Base-by-base conservation (phyloP, 92 coral and sea anemone species). In the Nematostella vectensis region DNA sequence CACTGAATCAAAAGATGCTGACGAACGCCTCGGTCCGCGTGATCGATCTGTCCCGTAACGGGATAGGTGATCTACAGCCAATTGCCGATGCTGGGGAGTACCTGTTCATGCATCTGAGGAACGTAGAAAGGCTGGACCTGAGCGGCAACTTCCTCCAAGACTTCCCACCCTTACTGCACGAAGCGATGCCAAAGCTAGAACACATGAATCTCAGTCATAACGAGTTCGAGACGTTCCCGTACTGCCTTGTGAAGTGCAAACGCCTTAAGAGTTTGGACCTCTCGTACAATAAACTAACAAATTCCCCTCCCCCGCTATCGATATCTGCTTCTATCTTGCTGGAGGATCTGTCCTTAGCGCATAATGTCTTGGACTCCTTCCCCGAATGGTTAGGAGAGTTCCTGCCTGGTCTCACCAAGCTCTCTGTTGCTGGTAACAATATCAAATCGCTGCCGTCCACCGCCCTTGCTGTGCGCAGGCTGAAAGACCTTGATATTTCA, bases 111-210 rank as follows among this genome's bases (percentile, higher is more conserved):
- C 77, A 77, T 48, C 61, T 93, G 24, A 50, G 62, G 18, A 74
- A 75, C 6, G 70, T 93, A 25, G 88, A 82, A 57, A 93, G 74
- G 48, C 85, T 93, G 4, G 99, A 93, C 29, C 75, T 93, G 2
- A 87, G 95, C 54, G 74, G 72, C 29, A 93, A 93, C 63, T 57
- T 63, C 30, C 61, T 93, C 36, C 58, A 60, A 4, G 33, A 53
- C 25, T 58, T 93, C 25, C 96, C 99, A 2, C 11, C 57, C 38
- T 69, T 27, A 21, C 62, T 93, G 4, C 59, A 79, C 49, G 73
- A 75, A 39, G 78, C 75, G 47, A 93, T 93, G 99, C 96, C 95
- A 6, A 63, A 31, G 40, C 72, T 93, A n/a, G 60, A 66, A 20
- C 77, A 76, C 23, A 82, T 87, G 21, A 58, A 78, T 29, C 59